Conservation (phyloP, 2,797 vertebrate genomes). For the Gymnodraco acuticeps region DNA sequence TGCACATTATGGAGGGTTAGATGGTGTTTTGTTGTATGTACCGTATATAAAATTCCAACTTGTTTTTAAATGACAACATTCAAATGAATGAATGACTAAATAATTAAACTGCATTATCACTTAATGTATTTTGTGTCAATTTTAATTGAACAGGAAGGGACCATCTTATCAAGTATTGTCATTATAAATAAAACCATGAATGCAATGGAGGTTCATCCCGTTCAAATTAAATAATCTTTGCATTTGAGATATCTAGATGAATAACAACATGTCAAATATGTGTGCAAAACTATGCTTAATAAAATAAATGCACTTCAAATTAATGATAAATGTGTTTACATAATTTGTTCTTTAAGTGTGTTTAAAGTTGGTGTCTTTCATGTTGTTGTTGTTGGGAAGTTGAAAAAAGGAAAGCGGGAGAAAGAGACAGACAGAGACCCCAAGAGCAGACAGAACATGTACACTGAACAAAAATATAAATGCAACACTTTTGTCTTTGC, state of each 20-base stretch:
- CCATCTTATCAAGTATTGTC: slow-evolving; percentile 38
- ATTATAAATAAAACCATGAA: slow-evolving; percentile 23
- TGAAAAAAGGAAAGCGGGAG: not conserved
- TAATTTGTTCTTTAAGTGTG: not conserved
- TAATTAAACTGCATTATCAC: slow-evolving; percentile 49
- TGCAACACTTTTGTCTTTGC: too few relatives aligned
- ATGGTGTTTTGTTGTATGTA: slow-evolving; percentile 5
- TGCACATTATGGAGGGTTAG: not conserved
- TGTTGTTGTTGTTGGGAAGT: not conserved
- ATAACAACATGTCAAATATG: slow-evolving; percentile 23
- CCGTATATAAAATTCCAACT: slow-evolving; percentile 25
- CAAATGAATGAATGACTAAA: slow-evolving; percentile 42
- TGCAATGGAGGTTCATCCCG: slow-evolving; percentile 10
- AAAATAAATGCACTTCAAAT: slow-evolving; percentile 12
- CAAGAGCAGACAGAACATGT: not conserved
- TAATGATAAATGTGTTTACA: slow-evolving; percentile 8
- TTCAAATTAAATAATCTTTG: slow-evolving; percentile 51
- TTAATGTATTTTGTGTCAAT: slow-evolving; percentile 51
- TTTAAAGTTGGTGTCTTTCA: slow-evolving; percentile 3
- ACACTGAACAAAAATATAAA: too few relatives aligned
- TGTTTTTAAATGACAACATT: slow-evolving; percentile 47
- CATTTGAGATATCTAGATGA: slow-evolving; percentile 25
- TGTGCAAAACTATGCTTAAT: slow-evolving; percentile 4
- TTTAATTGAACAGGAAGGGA: slow-evolving; percentile 49
- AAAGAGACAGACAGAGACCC: slow-evolving; percentile 4